These are phyloP conservation scores for Eupithecia exiguata DNA, from an alignment of 2,888 invertebrate genomes.

Conservation along the genomic window DNA sequence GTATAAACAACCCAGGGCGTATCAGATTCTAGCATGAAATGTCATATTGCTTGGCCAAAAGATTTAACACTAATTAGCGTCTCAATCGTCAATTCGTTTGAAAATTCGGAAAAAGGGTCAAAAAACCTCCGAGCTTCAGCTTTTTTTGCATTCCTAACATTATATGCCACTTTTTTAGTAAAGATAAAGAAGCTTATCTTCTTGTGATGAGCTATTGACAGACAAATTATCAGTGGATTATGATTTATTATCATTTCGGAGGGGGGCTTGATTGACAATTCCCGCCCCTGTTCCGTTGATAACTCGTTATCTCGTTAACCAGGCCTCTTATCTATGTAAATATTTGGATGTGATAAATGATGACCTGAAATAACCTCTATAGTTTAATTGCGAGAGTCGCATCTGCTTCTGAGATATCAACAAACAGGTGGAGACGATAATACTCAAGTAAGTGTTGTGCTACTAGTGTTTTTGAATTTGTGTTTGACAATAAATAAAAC, in stretches of 20 bases:
- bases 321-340: constrained; percentile 13
- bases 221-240: background rate
- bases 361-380: constrained; percentile 13
- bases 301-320: constrained; percentile 16
- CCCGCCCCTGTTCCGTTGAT: constrained; percentile 3
- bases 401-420: background rate
- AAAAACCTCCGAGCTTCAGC: too few species aligned
- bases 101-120: background rate
- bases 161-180: background rate
- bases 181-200: background rate
- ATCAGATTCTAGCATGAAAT: too few species aligned
- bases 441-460: background rate
- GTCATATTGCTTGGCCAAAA: too few species aligned
- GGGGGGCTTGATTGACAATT: constrained; percentile 3
- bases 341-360: constrained; percentile 22
- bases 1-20: background rate
- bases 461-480: background rate
- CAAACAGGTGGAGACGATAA: background rate
- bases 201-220: background rate
- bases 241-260: background rate
- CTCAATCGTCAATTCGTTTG: background rate
- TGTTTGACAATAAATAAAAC: background rate
- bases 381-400: background rate
- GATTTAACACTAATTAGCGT: background rate
- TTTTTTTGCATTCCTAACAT: background rate